These are phyloP conservation scores for Aleiodes alternator DNA, from an alignment of 2,888 invertebrate species.

Conservation along the genomic window DNA sequence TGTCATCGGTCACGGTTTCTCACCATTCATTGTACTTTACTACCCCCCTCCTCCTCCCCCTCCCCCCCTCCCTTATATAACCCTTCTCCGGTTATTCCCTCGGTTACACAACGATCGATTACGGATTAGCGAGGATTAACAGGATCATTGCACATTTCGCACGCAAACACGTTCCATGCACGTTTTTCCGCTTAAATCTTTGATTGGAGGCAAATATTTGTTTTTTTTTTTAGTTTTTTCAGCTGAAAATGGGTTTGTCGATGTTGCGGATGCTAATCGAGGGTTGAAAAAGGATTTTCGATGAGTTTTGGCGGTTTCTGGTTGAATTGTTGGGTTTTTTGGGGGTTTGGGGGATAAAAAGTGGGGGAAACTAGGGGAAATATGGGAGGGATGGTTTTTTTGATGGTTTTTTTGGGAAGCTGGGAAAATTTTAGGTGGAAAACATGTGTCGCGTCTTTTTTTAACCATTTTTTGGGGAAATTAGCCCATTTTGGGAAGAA, in stretches of 20 bases:
- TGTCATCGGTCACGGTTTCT: slow-evolving; percentile 48
- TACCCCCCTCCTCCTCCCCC: background rate
- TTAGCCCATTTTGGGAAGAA: too few relatives aligned
- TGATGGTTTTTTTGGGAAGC: too few relatives aligned
- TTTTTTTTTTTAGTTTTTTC: background rate
- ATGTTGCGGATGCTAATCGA: background rate
- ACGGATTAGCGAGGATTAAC: slow-evolving; percentile 34
- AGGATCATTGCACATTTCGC: slow-evolving; percentile 28
- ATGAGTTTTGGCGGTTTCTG: too few relatives aligned
- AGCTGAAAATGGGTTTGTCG: background rate
- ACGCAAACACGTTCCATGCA: background rate
- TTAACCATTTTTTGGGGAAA: too few relatives aligned
- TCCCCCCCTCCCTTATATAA: too few relatives aligned
- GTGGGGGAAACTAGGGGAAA: too few relatives aligned
- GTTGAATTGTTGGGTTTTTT: too few relatives aligned
- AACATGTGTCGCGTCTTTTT: too few relatives aligned
- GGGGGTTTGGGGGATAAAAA: too few relatives aligned
- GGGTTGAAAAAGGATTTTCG: background rate
- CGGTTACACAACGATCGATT: slow-evolving; percentile 32
- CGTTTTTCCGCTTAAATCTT: slow-evolving; percentile 18
- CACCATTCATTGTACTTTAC: slow-evolving; percentile 1
- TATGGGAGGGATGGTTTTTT: too few relatives aligned
- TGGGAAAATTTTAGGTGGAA: too few relatives aligned
- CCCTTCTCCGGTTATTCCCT: background rate
- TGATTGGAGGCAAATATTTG: slow-evolving; percentile 1